Percentiles rank a stretch among this genome's conserved stretches.
phyloP scores from a whole-genome alignment of 2,797 vertebrate genomes.

The Artibeus lituratus region DNA sequence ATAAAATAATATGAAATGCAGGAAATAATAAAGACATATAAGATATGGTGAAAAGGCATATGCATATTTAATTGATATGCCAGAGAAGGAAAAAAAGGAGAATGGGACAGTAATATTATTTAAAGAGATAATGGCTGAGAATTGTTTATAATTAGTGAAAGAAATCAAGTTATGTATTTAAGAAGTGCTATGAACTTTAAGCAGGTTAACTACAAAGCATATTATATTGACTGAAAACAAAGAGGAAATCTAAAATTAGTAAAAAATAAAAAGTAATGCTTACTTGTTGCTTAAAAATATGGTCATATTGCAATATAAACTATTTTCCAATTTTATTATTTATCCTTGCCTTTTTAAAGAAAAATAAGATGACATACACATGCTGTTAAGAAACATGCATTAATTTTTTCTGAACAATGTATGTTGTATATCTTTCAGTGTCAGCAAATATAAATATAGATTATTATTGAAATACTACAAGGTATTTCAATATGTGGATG shows the following conservation, averaged over 20 bases:
- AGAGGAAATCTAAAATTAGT: not conserved
- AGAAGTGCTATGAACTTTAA: not conserved
- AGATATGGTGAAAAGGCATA: not conserved
- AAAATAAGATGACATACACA: not conserved
- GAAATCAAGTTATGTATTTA: not conserved
- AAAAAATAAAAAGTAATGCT: not conserved
- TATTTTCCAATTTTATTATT: not conserved
- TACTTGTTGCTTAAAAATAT: not conserved
- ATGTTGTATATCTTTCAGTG: not conserved
- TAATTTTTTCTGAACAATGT: not conserved
- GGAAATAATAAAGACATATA: not conserved
- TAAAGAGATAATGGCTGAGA: not conserved
- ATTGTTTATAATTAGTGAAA: not conserved
- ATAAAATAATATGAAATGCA: not conserved
- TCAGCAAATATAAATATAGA: not conserved
- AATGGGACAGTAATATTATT: not conserved
- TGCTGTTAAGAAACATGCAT: not conserved
- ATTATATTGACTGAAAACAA: not conserved
- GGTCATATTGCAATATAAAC: not conserved
- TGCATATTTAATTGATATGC: not conserved
- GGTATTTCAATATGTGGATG: not conserved
- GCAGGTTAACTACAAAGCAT: not conserved
- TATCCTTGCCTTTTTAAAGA: not conserved
- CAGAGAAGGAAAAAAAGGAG: not conserved
- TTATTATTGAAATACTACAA: not conserved